phyloP scores from a whole-genome alignment of 1,140 invertebrate species.

The Megalopta genalis region DNA sequence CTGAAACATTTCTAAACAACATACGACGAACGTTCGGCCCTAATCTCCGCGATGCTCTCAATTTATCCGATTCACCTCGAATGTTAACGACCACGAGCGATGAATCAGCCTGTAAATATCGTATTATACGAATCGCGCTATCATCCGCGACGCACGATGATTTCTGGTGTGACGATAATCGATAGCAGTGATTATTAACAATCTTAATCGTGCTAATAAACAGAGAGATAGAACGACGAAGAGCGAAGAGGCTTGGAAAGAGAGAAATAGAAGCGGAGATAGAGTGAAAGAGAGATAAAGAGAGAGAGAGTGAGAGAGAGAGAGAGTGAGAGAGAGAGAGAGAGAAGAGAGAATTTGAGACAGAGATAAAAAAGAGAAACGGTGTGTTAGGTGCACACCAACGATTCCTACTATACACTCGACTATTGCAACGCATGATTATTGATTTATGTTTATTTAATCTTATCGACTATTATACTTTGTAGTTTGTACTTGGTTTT shows the following conservation, averaged over 20 bases:
- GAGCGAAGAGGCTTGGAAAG: neutral
- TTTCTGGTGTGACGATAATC: neutral
- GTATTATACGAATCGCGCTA: neutral
- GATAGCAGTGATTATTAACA: slow-evolving; percentile 6
- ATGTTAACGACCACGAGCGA: neutral
- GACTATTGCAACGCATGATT: slow-evolving; percentile 75
- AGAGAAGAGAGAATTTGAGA: neutral
- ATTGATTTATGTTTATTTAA: slow-evolving; percentile 66
- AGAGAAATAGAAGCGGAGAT: neutral
- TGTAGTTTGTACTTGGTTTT: slow-evolving; percentile 79
- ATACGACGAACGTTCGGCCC: neutral
- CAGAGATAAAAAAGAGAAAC: slow-evolving; percentile 23
- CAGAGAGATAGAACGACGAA: neutral
- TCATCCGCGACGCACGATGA: neutral
- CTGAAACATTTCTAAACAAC: no score
- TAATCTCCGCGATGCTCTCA: no score
- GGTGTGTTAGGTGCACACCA: slow-evolving; percentile 40
- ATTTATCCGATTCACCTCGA: neutral
- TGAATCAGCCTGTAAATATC: neutral
- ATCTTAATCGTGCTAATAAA: neutral
- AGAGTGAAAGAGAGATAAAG: neutral
- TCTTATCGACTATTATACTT: slow-evolving; percentile 78
- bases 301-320: neutral
- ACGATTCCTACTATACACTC: slow-evolving; percentile 61
- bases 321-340: neutral